Evolutionary conservation across 2,888 invertebrate genomes (phyloP), one percentile per base, ranked within the genome.

Genomic region (Luffia ferchaultella): DNA sequence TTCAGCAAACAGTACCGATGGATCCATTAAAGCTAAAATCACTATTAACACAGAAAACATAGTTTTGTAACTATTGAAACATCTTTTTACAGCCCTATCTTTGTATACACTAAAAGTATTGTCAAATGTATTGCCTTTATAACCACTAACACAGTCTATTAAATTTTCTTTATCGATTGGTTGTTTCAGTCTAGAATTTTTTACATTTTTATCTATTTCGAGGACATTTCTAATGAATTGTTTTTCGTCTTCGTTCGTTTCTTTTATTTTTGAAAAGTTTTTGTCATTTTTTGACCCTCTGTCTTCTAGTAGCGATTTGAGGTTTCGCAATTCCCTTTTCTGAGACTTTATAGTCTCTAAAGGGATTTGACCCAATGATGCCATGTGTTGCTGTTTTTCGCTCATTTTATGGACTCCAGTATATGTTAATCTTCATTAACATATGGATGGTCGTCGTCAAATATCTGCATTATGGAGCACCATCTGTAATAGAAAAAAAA

Each of bases 21-120:
- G 62, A 55, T 75, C 72, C 63, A 73, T 62, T 59, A 72, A 64
- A 58, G 46, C 52, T 3, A 74, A 61, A 57, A 65, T 65, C 64
- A 77, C 66, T 67, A 73, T 67, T 61, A 79, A 67, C 66, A 78
- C 65, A 63, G 73, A 68, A 67, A 76, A 61, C 57, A 77, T 63
- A 57, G 73, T 73, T 70, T 76, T 80, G 67, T 75, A 68, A 66
- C 77, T 75, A 65, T 66, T 77, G 72, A 74, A 78, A 72, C 77
- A 71, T 62, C 67, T 62, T 53, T 67, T 30, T 30, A 30, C 30
- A 30, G 30, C 5, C 30, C 16, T 20, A 19, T 45, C 20, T 9
- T 20, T 45, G 16, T 45, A 16, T 18, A 45, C 18, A 18, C 18
- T 30, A 30, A 12, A 30, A 3, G 30, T 30, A 30, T 30, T 30